A percentile compares a stretch with the other conserved stretches of the same genome.
Conservation (phyloP, 2,797 vertebrate genomes). For the Oryzias sinensis region DNA sequence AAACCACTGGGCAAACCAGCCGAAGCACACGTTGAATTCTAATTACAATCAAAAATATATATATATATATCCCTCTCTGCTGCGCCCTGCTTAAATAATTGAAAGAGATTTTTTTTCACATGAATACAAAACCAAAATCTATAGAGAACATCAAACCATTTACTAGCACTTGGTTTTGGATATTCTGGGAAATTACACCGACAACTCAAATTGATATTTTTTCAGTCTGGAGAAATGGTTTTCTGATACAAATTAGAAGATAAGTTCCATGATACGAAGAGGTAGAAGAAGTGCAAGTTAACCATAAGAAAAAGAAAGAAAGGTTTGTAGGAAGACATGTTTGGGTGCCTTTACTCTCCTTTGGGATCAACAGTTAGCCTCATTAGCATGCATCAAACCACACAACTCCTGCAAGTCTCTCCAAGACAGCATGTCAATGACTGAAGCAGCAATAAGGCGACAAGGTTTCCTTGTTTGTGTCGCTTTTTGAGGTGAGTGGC, state of each 20-base stretch:
- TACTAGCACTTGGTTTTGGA: slow-evolving; percentile 10
- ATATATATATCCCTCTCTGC: no score
- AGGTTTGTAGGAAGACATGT: slow-evolving; percentile 35
- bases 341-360: slow-evolving; percentile 44
- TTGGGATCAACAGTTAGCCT: slow-evolving; percentile 69
- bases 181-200: slow-evolving; percentile 11
- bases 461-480: neutral
- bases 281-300: neutral
- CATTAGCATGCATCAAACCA: slow-evolving; percentile 45
- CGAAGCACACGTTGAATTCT: no score
- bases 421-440: slow-evolving; percentile 5
- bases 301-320: neutral
- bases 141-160: slow-evolving; percentile 3
- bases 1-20: no score
- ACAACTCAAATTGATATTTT: neutral
- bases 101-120: no score
- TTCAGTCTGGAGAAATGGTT: neutral
- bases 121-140: no score
- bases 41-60: no score
- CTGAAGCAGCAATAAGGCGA: slow-evolving; percentile 4
- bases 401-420: slow-evolving; percentile 18
- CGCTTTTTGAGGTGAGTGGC: neutral
- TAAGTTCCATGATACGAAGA: neutral
- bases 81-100: no score
- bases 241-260: neutral